Conservation (phyloP, 1,140 invertebrate genomes). For the Zaprionus tsacasi region DNA sequence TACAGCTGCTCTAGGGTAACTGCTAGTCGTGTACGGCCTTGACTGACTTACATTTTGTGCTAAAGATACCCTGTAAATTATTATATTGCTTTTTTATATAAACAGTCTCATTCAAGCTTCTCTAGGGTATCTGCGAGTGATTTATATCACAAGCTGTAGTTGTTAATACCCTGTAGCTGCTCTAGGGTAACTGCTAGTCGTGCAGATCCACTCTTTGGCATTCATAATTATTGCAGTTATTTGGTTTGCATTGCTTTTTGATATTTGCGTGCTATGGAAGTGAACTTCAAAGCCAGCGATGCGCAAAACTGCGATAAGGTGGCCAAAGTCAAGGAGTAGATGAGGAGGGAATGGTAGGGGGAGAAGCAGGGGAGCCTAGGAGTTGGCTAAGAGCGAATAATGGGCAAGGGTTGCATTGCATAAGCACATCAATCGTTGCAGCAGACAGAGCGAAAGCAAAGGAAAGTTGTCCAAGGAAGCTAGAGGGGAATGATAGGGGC, state of each 20-base stretch:
- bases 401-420: conserved; percentile 68
- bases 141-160: too few species aligned
- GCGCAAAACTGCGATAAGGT: conserved; percentile 47
- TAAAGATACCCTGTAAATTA: neutral
- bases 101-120: neutral
- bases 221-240: conserved; percentile 44
- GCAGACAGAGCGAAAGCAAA: conserved; percentile 47
- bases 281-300: conserved; percentile 54
- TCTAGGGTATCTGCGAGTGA: neutral
- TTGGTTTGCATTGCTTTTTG: conserved; percentile 50
- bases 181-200: conserved; percentile 3
- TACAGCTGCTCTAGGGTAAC: neutral
- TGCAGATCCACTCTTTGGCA: conserved; percentile 4
- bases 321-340: conserved; percentile 24
- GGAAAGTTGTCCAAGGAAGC: neutral
- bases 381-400: neutral
- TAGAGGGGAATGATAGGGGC: conserved; percentile 8
- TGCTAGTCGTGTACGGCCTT: neutral
- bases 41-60: neutral
- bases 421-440: conserved; percentile 79
- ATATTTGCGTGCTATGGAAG: conserved; percentile 73
- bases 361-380: conserved; percentile 40
- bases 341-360: neutral
- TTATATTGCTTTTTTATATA: neutral
- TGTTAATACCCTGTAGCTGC: conserved; percentile 10